Conservation (phyloP, 2,113 vertebrate genomes). For the Microtus oregoni region DNA sequence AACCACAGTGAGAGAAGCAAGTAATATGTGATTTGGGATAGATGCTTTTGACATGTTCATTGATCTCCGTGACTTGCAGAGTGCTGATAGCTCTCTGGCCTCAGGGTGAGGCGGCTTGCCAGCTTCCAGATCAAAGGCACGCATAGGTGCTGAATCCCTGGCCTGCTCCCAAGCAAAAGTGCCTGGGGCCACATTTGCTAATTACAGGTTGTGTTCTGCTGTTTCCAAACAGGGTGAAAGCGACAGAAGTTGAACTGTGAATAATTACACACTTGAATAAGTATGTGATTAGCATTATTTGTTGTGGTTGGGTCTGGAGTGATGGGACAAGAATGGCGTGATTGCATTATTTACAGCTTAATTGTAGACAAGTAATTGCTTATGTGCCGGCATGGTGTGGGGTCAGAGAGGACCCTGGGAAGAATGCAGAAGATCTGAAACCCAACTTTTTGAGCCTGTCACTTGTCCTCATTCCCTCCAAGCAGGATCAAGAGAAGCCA, state of each 20-base stretch:
- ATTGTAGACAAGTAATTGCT: conserved; percentile 90
- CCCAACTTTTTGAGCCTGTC: conserved; percentile 75
- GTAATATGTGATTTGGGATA: conserved; percentile 75
- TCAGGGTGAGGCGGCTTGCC: conserved; percentile 79
- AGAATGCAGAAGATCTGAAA: conserved; percentile 79
- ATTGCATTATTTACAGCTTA: conserved; percentile 92
- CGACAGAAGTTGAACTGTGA: conserved; percentile 92
- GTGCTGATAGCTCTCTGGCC: conserved; percentile 81
- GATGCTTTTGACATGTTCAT: conserved; percentile 83
- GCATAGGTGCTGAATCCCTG: conserved; percentile 88
- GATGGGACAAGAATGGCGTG: conserved; percentile 90
- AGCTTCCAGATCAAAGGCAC: conserved; percentile 86
- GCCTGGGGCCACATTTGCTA: conserved; percentile 89
- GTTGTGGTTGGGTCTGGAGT: conserved; percentile 88
- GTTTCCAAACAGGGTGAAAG: conserved; percentile 92
- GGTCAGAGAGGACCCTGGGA: conserved; percentile 84
- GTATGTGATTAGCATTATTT: conserved; percentile 91
- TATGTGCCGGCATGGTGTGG: conserved; percentile 82
- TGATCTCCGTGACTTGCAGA: conserved; percentile 84
- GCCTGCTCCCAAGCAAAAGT: conserved; percentile 85
- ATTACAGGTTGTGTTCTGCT: conserved; percentile 91
- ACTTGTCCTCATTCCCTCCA: conserved; percentile 50
- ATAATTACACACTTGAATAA: conserved; percentile 92
- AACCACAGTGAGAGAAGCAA: conserved; percentile 67
- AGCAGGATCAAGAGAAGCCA: conserved; percentile 70